Evolutionary conservation across 1,140 invertebrate genomes (phyloP), one percentile per base, ranked within the genome.

Genomic region (Nylanderia fulva): DNA sequence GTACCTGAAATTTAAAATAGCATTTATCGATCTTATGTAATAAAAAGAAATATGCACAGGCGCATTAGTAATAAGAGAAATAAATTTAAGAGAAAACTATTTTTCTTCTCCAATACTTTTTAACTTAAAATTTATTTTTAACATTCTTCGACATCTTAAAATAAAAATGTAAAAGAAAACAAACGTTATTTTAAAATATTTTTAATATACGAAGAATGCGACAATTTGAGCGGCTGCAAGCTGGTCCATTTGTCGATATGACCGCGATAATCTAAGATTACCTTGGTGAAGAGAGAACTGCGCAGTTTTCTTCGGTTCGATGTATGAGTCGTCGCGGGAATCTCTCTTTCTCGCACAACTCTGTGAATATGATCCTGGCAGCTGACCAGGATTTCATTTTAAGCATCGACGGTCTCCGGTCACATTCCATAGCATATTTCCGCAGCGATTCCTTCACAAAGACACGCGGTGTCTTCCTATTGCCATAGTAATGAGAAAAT

Each of bases 251-350:
- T 27, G 36, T 27, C 24, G 21, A 15, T 61, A 15, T 27, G 36
- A 61, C 11, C 15, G 29, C 6, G 45, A 54, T 68, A 21, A 21
- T 79, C 15, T 79, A 24, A 48, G 29, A 68, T 79, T 79, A 54
- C 15, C 8, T 52, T 66, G 13, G n/a, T 9, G 3, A 33, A 18
- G 29, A 54, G 68, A 68, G 75, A 88, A 86, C 85, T 90, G 86
- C 91, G 91, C 71, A 91, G 85, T 91, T 91, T 76, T 75, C 84
- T 82, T 2, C 7, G 24, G 36, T 60, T 42, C 36, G 42, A 3
- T 13, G 52, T 39, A 15, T 39, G n/a, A n/a, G 21, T 71, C 15
- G 68, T 18, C 42, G 13, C 33, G 42, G 45, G 42, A 52, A 68
- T 54, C 48, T 79, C 29, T 58, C 60, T 27, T 13, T 77, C 39